Conservation (phyloP, 2,113 vertebrate species). For the Connochaetes taurinus region DNA sequence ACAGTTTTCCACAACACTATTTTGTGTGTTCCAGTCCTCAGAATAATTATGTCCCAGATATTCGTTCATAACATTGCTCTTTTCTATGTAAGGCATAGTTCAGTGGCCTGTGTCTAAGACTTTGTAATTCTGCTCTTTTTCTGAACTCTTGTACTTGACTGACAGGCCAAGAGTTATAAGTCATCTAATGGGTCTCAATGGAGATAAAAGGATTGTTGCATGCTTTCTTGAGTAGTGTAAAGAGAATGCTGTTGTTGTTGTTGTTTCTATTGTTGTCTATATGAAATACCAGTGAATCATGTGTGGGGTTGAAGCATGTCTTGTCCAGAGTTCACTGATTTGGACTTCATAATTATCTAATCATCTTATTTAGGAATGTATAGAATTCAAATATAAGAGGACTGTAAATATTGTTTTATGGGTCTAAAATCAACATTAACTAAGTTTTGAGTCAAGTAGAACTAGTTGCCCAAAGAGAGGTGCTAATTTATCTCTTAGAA, state of each 20-base stretch:
- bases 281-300: not conserved
- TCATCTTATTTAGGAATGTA: not conserved
- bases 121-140: not conserved
- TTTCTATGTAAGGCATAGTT: not conserved
- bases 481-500: not conserved
- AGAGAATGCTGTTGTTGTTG: not conserved
- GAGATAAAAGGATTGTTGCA: not conserved
- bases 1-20: not conserved
- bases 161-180: not conserved
- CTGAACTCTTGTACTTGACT: not conserved
- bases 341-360: not conserved
- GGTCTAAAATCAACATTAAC: not conserved
- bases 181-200: not conserved
- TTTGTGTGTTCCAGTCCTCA: not conserved
- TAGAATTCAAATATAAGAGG: not conserved
- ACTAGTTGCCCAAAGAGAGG: not conserved
- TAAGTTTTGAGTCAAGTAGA: not conserved
- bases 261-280: not conserved
- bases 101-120: not conserved
- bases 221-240: not conserved
- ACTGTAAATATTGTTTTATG: not conserved
- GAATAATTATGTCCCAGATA: not conserved
- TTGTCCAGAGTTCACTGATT: not conserved
- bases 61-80: not conserved
- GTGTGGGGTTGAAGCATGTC: not conserved